These are phyloP conservation scores for Lucinisca nassula DNA, from an alignment of 2,888 invertebrate genomes.

Conservation along the genomic window DNA sequence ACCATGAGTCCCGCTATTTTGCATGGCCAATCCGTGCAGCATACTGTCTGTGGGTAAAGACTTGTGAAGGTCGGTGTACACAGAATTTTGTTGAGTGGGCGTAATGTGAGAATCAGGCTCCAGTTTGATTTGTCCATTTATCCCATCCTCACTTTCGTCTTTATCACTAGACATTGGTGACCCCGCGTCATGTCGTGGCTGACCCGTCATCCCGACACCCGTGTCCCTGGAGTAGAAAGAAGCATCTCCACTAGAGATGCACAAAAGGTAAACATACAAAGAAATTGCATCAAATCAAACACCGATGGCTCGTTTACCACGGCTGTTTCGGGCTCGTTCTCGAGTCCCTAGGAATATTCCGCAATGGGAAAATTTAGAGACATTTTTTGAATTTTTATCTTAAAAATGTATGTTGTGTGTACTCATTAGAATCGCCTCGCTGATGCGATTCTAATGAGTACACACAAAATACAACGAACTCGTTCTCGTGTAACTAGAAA, in stretches of 20 bases:
- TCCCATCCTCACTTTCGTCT: slow-evolving; percentile 81
- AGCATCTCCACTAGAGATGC: slow-evolving; percentile 16
- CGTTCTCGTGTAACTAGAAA: too few species aligned
- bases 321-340: too few species aligned
- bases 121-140: slow-evolving; percentile 81
- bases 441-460: too few species aligned
- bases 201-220: not conserved
- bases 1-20: slow-evolving; percentile 38
- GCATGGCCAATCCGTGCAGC: slow-evolving; percentile 67
- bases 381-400: too few species aligned
- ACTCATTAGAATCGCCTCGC: too few species aligned
- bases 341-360: too few species aligned
- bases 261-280: not conserved
- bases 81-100: slow-evolving; percentile 65
- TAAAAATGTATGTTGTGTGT: too few species aligned
- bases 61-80: slow-evolving; percentile 82
- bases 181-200: slow-evolving; percentile 8
- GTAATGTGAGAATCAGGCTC: slow-evolving; percentile 74
- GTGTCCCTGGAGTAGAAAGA: slow-evolving; percentile 15
- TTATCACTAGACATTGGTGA: slow-evolving; percentile 80
- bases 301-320: too few species aligned
- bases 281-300: too few species aligned
- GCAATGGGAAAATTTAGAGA: too few species aligned
- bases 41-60: slow-evolving; percentile 71
- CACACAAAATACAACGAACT: too few species aligned